Evolutionary conservation across 37 sponge, comb jelly and placozoan species (phyloP).

Genomic region (Bolinopsis microptera): DNA sequence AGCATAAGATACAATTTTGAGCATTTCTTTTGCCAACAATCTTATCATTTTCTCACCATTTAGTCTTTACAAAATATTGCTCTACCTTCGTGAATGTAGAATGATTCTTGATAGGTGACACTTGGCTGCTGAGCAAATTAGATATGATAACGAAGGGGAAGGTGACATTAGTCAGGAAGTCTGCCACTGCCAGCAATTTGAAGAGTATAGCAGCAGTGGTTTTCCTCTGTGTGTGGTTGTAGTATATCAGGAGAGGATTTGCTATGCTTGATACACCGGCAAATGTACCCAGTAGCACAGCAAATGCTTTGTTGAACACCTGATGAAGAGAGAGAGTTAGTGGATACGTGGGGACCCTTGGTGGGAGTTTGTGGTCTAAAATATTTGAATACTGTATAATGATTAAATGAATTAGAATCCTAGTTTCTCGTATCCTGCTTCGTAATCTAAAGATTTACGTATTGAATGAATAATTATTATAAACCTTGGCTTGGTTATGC

Average conservation of each 20-base stretch:
- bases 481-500: no score
- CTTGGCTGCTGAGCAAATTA: not conserved
- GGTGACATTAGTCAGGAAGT: slow-evolving; percentile 28
- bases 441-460: no score
- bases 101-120: not conserved
- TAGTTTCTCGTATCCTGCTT: no score
- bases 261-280: not conserved
- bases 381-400: no score
- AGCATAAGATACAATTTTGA: no score
- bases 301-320: slow-evolving; percentile 12
- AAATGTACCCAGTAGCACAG: not conserved
- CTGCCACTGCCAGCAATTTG: slow-evolving; percentile 25
- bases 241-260: not conserved
- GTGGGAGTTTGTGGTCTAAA: no score
- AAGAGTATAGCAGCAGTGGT: slow-evolving; percentile 7
- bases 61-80: no score
- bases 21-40: no score
- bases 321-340: not conserved
- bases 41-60: no score
- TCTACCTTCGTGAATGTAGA: not conserved
- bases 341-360: no score
- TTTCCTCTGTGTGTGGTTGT: not conserved
- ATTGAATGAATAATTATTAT: no score
- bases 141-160: not conserved
- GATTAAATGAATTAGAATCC: no score